phyloP scores from a whole-genome alignment of 2,113 vertebrate species.

The Hiodon alosoides region DNA sequence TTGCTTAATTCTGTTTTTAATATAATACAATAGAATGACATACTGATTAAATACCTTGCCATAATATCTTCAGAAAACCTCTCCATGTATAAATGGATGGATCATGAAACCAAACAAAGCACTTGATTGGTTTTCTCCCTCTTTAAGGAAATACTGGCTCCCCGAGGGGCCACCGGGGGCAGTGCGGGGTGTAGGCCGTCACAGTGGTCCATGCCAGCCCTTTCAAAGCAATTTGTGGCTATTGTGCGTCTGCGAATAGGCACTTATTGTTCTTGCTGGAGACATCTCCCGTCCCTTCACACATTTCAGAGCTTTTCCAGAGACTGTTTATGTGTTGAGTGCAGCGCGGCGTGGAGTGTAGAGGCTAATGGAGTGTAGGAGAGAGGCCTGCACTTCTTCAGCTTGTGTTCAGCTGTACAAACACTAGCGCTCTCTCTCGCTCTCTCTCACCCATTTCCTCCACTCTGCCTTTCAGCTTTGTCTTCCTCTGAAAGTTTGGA shows the following conservation, averaged over 20 bases:
- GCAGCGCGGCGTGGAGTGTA: constrained; percentile 84
- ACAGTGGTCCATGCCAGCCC: neutral
- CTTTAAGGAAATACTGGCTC: neutral
- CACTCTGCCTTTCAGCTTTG: neutral
- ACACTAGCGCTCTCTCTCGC: constrained; percentile 59
- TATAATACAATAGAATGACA: no score
- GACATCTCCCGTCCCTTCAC: constrained; percentile 61
- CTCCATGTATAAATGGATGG: no score
- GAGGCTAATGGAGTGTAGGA: constrained; percentile 94
- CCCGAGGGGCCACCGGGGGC: neutral
- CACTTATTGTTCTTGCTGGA: constrained; percentile 66
- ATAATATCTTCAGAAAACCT: no score
- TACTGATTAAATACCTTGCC: no score
- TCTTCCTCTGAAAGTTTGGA: neutral
- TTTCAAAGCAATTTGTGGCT: constrained; percentile 41
- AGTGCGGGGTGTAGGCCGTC: neutral
- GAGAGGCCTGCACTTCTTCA: constrained; percentile 86
- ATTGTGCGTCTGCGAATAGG: constrained; percentile 51
- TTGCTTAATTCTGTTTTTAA: no score
- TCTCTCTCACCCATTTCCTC: neutral
- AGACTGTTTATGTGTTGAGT: constrained; percentile 93
- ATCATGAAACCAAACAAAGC: no score
- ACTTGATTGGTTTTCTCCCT: no score
- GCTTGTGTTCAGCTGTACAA: constrained; percentile 99
- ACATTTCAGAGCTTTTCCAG: constrained; percentile 72